These are phyloP conservation scores for Hipposideros larvatus DNA, from an alignment of 2,797 vertebrate species.

Conservation along the genomic window DNA sequence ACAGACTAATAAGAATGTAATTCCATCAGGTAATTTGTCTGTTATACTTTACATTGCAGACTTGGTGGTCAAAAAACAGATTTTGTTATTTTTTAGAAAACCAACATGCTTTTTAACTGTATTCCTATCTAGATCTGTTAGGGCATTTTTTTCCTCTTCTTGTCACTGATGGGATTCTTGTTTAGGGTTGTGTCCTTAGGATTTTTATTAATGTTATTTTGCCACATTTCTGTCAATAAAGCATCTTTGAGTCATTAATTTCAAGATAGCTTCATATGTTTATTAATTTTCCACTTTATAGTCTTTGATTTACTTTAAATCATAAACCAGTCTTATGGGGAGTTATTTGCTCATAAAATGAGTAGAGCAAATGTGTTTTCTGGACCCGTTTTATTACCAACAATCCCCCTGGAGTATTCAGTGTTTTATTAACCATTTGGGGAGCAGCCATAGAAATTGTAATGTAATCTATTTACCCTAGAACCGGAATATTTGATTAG, in stretches of 20 bases:
- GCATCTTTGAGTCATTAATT: slow-evolving; percentile 62
- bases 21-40: not conserved
- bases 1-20: slow-evolving; percentile 24
- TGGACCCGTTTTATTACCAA: slow-evolving; percentile 57
- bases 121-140: not conserved
- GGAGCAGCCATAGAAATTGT: not conserved
- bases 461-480: slow-evolving; percentile 39
- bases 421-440: slow-evolving; percentile 35
- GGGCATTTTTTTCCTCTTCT: not conserved
- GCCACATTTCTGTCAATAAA: slow-evolving; percentile 20
- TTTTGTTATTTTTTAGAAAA: slow-evolving; percentile 51
- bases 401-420: not conserved
- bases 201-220: slow-evolving; percentile 60
- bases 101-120: slow-evolving; percentile 30
- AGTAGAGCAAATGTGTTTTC: slow-evolving; percentile 41
- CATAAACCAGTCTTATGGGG: slow-evolving; percentile 39
- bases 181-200: slow-evolving; percentile 39
- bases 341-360: slow-evolving; percentile 66
- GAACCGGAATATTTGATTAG: slow-evolving; percentile 52
- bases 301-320: slow-evolving; percentile 61
- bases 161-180: slow-evolving; percentile 45
- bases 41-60: not conserved
- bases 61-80: slow-evolving; percentile 21
- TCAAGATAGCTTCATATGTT: slow-evolving; percentile 49
- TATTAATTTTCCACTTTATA: slow-evolving; percentile 63